Conservation (phyloP, 2,797 vertebrate species). For the Bovichtus variegatus region DNA sequence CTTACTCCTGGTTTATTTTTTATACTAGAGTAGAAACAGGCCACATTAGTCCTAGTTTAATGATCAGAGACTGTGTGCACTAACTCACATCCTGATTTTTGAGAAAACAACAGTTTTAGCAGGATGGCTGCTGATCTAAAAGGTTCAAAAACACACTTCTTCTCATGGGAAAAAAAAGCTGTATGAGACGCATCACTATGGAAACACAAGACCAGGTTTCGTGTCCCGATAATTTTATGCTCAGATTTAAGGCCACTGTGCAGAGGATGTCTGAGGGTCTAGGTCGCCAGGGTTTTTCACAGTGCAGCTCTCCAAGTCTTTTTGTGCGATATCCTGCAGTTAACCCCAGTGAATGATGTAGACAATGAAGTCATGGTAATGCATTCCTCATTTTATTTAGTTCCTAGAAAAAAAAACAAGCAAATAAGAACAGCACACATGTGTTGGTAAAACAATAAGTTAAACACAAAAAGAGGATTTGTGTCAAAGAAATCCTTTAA, state of each 20-base stretch:
- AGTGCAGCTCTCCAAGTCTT: background rate
- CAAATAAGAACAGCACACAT: constrained; percentile 56
- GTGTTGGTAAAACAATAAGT: constrained; percentile 80
- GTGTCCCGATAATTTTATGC: constrained; percentile 19
- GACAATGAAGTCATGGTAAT: constrained; percentile 33
- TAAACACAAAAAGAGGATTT: constrained; percentile 70
- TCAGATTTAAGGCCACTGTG: constrained; percentile 44
- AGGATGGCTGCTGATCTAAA: constrained; percentile 1
- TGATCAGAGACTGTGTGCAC: constrained; percentile 4
- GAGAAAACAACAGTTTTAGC: background rate
- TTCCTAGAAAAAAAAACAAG: constrained; percentile 62
- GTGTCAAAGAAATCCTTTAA: constrained; percentile 61
- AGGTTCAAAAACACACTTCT: constrained; percentile 8
- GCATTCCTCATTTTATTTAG: constrained; percentile 78
- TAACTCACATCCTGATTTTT: constrained; percentile 22
- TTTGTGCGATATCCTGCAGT: constrained; percentile 23
- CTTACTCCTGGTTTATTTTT: background rate
- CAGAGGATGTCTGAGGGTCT: constrained; percentile 45
- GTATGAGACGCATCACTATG: background rate
- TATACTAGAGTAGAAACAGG: constrained; percentile 6
- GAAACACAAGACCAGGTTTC: constrained; percentile 33
- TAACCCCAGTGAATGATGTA: constrained; percentile 37
- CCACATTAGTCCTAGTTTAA: background rate
- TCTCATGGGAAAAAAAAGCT: constrained; percentile 6
- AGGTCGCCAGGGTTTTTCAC: constrained; percentile 22